Evolutionary conservation across 1,140 invertebrate genomes (phyloP), one percentile per base, ranked within the genome.

Genomic region (Orius insidiosus): DNA sequence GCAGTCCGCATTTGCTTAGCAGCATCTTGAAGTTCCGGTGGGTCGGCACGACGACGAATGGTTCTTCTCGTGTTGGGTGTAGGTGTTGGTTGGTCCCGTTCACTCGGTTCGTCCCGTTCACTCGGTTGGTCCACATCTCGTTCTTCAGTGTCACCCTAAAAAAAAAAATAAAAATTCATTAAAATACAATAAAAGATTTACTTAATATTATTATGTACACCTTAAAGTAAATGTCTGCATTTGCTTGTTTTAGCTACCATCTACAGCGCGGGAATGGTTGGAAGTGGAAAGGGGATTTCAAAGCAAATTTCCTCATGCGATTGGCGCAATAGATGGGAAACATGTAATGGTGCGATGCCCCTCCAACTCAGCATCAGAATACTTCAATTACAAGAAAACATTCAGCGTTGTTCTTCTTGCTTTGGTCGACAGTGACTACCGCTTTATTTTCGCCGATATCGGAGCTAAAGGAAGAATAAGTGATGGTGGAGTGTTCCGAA

Each of bases 401-500:
- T 64, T 58, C 39, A 61, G 59, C 33, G 57, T 67, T 24, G 60
- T 68, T 31, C 47, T 70, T 33, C 47, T 67, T 24, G 66, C 60
- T 15, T 35, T 65, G 32, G 60, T 60, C 11, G 61, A 68, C 53
- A 57, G 56, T 38, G 46, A 65, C 37, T 68, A 61, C 46, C 51
- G 56, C 38, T 67, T 68, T 55, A 51, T 57, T 7, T 54, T 55
- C 47, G 55, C 63, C 24, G 60, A 66, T 50, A 54, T 66, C n/a
- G 62, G 66, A 24, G 43, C 51, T 15, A 52, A 60, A 41, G 66
- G 65, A 2, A 44, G 58, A 45, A 48, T 58, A 37, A 54, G 55
- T 49, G 63, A 66, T 56, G 58, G 53, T 32, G 60, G 59, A 7
- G 36, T 38, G 13, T n/a, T 38, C 5, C 6, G 14, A 6, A 38